These are phyloP conservation scores for Lerista edwardsae DNA, from an alignment of 2,797 vertebrate genomes.

Conservation along the genomic window DNA sequence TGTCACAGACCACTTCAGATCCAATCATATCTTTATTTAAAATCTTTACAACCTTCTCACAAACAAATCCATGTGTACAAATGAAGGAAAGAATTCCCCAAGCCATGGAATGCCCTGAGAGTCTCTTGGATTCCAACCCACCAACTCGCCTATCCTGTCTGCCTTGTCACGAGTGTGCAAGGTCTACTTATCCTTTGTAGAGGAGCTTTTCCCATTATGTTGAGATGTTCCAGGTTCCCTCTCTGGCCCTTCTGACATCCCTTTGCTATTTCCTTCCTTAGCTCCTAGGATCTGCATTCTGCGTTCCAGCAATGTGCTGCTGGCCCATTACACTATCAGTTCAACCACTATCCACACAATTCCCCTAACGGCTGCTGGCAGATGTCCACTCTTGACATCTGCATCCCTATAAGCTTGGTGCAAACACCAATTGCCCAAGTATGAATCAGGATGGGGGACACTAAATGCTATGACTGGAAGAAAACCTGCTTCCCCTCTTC, in stretches of 20 bases:
- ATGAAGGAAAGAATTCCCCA: slow-evolving; percentile 15
- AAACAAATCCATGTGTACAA: not conserved
- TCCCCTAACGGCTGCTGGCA: not conserved
- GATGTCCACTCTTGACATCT: not conserved
- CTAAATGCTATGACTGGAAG: not conserved
- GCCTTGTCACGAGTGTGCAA: not conserved
- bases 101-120: not conserved
- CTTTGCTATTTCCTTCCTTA: not conserved
- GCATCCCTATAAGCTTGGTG: not conserved
- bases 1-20: not conserved
- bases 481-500: not conserved
- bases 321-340: not conserved
- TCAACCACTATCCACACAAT: not conserved
- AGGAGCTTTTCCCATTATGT: not conserved
- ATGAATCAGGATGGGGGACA: not conserved
- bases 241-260: not conserved
- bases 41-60: not conserved
- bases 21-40: slow-evolving; percentile 16
- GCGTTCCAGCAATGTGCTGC: not conserved
- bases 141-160: not conserved
- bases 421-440: not conserved
- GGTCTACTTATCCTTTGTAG: slow-evolving; percentile 4
- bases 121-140: not conserved
- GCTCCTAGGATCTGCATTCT: not conserved
- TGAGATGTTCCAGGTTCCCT: not conserved